Conservation (phyloP, 1,140 invertebrate species). For the Lysiphlebus fabarum region DNA sequence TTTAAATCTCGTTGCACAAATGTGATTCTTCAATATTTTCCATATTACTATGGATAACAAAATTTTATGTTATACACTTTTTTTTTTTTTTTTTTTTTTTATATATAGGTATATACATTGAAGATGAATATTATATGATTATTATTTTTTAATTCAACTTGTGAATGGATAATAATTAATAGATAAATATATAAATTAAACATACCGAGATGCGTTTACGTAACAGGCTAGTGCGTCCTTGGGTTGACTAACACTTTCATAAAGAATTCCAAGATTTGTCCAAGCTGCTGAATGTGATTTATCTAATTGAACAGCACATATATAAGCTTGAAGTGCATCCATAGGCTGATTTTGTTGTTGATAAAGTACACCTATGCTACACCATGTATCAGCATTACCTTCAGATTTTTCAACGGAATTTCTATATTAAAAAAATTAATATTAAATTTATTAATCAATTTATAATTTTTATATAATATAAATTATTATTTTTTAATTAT, state of each 20-base stretch:
- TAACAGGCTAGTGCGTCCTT: constrained; percentile 97
- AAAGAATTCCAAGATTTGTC: constrained; percentile 96
- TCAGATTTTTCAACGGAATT: constrained; percentile 99
- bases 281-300: constrained; percentile 95
- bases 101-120: background rate
- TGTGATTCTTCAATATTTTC: background rate
- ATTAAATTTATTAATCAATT: constrained; percentile 16
- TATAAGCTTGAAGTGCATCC: constrained; percentile 97
- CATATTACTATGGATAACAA: background rate
- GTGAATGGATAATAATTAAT: background rate
- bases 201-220: constrained; percentile 71
- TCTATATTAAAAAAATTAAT: constrained; percentile 48
- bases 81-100: no score
- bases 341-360: constrained; percentile 99
- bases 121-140: background rate
- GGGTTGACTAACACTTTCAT: constrained; percentile 94
- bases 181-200: background rate
- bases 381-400: constrained; percentile 99
- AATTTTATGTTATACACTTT: background rate
- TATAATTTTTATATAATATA: constrained; percentile 12
- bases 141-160: background rate
- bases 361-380: constrained; percentile 98
- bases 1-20: background rate
- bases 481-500: background rate
- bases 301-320: constrained; percentile 98